Base-by-base conservation (phyloP, 2,113 vertebrate species). In the Bostrychus sinensis region DNA sequence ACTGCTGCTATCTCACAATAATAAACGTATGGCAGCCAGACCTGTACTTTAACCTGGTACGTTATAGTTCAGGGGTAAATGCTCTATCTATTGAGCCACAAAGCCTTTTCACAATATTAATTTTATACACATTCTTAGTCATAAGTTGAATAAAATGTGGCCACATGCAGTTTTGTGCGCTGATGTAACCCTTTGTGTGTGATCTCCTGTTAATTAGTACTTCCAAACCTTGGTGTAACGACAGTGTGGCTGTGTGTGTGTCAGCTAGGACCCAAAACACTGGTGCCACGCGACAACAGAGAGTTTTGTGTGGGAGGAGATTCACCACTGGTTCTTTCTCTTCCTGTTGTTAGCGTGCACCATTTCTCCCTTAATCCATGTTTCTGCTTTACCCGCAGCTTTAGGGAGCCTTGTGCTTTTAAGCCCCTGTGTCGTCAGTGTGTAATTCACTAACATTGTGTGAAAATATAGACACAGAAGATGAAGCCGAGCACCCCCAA, bases 231-330 rank as follows among this genome's bases (percentile, higher is more conserved):
- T 25, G 42, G 28, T 38, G 55, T 51, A 36, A 43, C 42, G 54
- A 51, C 26, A 26, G 5, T 37, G 20, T n/a, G 37, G 16, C 5
- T 43, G 13, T 30, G 43, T 42, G 43, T 42, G 45, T 54, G 59
- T 22, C 41, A 41, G 26, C 9, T 12, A 3, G n/a, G 28, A 7
- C 46, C 28, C 13, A 2, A 37, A 9, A 46, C 30, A 16, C 28
- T 10, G 39, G 7, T 2, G 41, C 13, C 17, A 41, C 32, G 25
- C n/a, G 28, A 10, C 20, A 13, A 34, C 34, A 10, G 51, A 28
- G 16, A 46, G 59, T 23, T 3, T 2, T 43, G 43, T 42, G 71
- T 56, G 19, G 36, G 57, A 41, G 42, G 57, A 51, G 43, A 51
- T 46, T 17, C 23, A 39, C 22, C 45, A 5, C 22, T 55, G n/a